Evolutionary conservation across 2,797 vertebrate species (phyloP).

Genomic region (Numenius phaeopus): DNA sequence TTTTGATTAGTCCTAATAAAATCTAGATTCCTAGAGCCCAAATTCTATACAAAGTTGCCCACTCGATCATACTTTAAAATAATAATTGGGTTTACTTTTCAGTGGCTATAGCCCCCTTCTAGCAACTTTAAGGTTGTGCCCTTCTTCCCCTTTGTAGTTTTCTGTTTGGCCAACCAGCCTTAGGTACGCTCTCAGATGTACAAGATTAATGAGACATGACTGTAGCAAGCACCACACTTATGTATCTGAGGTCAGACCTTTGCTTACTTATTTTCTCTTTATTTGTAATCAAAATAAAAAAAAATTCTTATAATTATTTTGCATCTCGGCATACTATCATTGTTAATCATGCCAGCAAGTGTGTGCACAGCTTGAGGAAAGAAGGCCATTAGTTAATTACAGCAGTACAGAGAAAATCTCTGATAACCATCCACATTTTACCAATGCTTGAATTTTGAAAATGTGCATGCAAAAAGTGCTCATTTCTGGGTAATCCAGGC

Average conservation of each 20-base stretch:
- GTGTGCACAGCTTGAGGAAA: background rate
- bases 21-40: background rate
- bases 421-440: background rate
- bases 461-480: background rate
- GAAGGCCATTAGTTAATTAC: background rate
- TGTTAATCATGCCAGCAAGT: background rate
- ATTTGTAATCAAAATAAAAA: background rate
- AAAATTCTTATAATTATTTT: background rate
- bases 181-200: background rate
- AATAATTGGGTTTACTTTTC: background rate
- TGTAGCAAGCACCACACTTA: background rate
- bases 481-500: background rate
- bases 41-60: background rate
- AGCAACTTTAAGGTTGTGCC: background rate
- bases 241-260: background rate
- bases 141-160: background rate
- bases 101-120: background rate
- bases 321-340: background rate
- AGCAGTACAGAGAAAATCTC: background rate
- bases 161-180: background rate
- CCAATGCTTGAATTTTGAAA: background rate
- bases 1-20: slow-evolving; percentile 20
- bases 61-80: background rate
- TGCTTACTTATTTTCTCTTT: background rate
- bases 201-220: background rate